phyloP scores from a whole-genome alignment of 2,113 vertebrate species.

The Todiramphus saurophagus region DNA sequence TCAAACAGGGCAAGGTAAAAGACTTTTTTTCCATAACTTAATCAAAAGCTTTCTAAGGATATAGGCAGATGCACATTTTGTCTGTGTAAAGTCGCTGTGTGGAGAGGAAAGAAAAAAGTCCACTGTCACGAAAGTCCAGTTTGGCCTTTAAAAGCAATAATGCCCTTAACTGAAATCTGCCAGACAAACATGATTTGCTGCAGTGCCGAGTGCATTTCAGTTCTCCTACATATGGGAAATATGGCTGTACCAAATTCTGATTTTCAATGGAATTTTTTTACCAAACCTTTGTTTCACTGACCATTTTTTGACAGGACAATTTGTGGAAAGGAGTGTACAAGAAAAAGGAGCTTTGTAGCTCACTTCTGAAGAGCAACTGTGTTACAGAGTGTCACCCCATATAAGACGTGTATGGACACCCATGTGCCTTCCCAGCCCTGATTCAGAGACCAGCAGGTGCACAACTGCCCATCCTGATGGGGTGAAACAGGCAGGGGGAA shows the following conservation, averaged over 20 bases:
- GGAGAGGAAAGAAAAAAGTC: not conserved
- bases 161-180: not conserved
- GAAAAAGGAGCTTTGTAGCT: not conserved
- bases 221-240: not conserved
- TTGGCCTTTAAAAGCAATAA: slow-evolving; percentile 11
- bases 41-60: not conserved
- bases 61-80: not conserved
- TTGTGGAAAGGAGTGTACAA: not conserved
- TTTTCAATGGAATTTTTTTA: not conserved
- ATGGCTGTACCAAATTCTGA: not conserved
- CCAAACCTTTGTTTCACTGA: not conserved
- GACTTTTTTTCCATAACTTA: not conserved
- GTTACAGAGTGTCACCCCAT: not conserved
- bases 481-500: not conserved
- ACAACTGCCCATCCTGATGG: not conserved
- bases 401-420: not conserved
- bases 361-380: not conserved
- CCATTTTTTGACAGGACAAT: not conserved
- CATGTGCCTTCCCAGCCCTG: not conserved
- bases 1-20: not conserved
- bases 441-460: not conserved
- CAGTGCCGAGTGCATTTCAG: not conserved
- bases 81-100: not conserved
- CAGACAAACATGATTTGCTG: not conserved
- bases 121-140: not conserved